Evolutionary conservation across 2,888 invertebrate species (phyloP), one percentile per base, ranked within the genome.

Genomic region (Odontothrips loti): DNA sequence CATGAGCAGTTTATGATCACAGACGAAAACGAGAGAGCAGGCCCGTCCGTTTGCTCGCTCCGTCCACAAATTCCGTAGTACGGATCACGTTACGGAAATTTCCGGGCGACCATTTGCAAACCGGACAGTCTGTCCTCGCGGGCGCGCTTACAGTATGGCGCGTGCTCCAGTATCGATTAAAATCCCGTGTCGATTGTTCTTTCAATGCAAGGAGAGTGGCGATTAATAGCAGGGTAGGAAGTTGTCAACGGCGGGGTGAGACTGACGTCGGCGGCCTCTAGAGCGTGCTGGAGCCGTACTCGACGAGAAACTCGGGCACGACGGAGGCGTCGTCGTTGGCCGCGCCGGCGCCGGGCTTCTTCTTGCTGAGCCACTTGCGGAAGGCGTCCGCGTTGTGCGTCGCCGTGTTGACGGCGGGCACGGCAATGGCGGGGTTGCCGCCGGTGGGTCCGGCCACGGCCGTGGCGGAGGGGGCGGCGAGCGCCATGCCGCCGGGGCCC

Each of bases 401-500:
- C 6, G 68, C 68, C 27, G 68, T 75, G 68, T 75, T 75, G 27
- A 27, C 68, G 23, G 68, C 9, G 68, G 68, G 68, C 23, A 75
- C 68, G 68, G 68, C 68, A 27, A 75, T 75, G 23, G 68, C 23
- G 9, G 68, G 68, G 68, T n/a, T 75, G 68, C 68, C 68, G 11
- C 68, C 68, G 27, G 68, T 27, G 68, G 68, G 68, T 11, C 68
- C 68, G 23, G 68, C 68, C 9, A 75, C 68, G 27, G 68, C 68
- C 11, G 68, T 75, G 68, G 68, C 68, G 68, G 68, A 27, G 27
- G 68, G 68, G 23, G 68, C 68, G 68, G 68, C 23, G 23, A 75
- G 68, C 23, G 68, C 68, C 68, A 75, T 75, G 68, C 68, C 68
- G 12, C 68, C 68, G 68, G 68, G 68, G 11, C 90, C 90, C 27